Conservation (phyloP, 2,888 invertebrate species). For the Hoplodrina blanda region DNA sequence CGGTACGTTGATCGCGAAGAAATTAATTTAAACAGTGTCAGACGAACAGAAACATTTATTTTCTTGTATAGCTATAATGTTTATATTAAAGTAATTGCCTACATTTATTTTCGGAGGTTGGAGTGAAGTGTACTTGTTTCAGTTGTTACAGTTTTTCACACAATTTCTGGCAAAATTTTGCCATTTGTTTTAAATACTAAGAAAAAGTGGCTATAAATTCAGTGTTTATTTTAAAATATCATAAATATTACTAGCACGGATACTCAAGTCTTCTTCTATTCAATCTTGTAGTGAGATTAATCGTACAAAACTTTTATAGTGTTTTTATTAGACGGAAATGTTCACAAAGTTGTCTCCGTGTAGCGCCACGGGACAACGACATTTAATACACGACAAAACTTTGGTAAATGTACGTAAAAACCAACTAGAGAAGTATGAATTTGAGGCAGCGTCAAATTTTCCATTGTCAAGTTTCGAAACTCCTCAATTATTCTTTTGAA, state of each 20-base stretch:
- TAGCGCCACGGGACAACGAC: not conserved
- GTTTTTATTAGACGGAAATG: conserved; percentile 15
- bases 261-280: conserved; percentile 15
- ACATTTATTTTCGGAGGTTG: conserved; percentile 61
- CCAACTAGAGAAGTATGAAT: not conserved
- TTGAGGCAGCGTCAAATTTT: not conserved
- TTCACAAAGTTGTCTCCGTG: conserved; percentile 2
- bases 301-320: conserved; percentile 21
- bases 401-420: not conserved
- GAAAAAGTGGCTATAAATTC: conserved; percentile 25
- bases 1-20: conserved; percentile 28
- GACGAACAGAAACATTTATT: conserved; percentile 47
- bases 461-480: conserved; percentile 16
- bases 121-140: conserved; percentile 30
- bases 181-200: conserved; percentile 37
- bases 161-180: conserved; percentile 20
- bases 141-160: conserved; percentile 18
- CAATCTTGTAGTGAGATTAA: conserved; percentile 21
- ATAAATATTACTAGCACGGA: conserved; percentile 35
- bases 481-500: not conserved
- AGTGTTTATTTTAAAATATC: conserved; percentile 46
- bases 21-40: conserved; percentile 61
- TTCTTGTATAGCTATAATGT: conserved; percentile 54
- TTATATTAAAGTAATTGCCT: conserved; percentile 61
- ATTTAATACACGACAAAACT: not conserved